phyloP scores from a whole-genome alignment of 2,888 invertebrate genomes.

The Xanthorhoe designata region DNA sequence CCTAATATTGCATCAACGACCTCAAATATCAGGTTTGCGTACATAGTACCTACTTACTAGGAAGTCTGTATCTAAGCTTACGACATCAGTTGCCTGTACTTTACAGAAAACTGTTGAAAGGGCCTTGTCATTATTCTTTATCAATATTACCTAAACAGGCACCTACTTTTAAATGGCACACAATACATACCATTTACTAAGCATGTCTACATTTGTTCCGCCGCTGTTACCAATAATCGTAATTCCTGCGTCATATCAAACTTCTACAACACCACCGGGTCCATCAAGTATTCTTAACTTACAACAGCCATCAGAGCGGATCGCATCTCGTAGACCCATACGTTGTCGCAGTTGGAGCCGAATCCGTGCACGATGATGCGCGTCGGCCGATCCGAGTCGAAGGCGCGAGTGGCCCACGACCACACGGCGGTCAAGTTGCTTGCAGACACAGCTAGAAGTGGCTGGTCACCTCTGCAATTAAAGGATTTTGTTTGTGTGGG shows the following conservation, averaged over 20 bases:
- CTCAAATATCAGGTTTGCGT: conserved; percentile 23
- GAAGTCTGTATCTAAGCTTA: not conserved
- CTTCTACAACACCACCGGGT: not conserved
- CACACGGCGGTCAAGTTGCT: conserved; percentile 90
- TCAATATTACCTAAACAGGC: too few species aligned
- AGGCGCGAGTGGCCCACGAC: conserved; percentile 87
- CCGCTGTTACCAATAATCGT: not conserved
- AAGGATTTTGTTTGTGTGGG: too few species aligned
- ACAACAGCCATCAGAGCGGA: conserved; percentile 96
- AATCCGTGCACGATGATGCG: conserved; percentile 97
- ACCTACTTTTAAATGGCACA: too few species aligned
- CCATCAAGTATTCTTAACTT: conserved; percentile 57
- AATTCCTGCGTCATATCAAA: not conserved
- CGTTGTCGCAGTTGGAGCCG: conserved; percentile 95
- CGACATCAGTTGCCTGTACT: conserved; percentile 1
- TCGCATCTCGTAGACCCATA: conserved; percentile 97
- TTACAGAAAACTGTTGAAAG: not conserved
- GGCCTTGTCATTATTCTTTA: too few species aligned
- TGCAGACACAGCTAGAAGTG: conserved; percentile 89
- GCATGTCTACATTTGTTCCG: not conserved
- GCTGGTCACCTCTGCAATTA: conserved; percentile 84
- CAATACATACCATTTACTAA: not conserved
- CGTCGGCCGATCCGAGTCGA: conserved; percentile 88
- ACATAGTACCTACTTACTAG: not conserved
- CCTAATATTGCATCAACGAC: conserved; percentile 21